These are phyloP conservation scores for Phenacoccus solenopsis DNA, from an alignment of 1,140 invertebrate genomes.

Conservation along the genomic window DNA sequence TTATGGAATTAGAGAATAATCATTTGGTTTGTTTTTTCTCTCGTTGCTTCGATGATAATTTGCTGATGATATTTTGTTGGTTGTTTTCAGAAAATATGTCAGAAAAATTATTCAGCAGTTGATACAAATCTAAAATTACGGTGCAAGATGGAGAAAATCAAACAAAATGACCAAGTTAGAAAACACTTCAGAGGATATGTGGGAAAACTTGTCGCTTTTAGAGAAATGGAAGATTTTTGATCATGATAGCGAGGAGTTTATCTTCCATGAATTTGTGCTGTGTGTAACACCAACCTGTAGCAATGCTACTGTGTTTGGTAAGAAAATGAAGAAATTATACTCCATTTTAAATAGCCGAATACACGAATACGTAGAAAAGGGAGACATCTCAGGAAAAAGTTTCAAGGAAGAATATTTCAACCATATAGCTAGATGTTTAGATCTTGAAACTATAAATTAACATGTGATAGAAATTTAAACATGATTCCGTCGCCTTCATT, in stretches of 20 bases:
- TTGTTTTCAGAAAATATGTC: no score
- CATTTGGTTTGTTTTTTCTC: no score
- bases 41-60: no score
- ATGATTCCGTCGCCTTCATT: no score
- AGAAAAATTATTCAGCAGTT: no score
- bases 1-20: no score
- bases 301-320: neutral
- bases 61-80: no score
- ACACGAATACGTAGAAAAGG: neutral
- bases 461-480: no score
- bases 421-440: no score
- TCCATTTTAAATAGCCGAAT: neutral
- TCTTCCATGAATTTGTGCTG: neutral
- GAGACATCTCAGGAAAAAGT: neutral
- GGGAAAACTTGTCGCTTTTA: neutral
- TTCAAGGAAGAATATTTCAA: no score
- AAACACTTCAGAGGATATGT: neutral
- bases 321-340: neutral
- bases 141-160: neutral
- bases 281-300: neutral
- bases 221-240: neutral
- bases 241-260: neutral
- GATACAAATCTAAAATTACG: neutral
- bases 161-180: neutral
- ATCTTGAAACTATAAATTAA: no score